These are phyloP conservation scores for Lagria hirta DNA, from an alignment of 2,888 invertebrate species.

Conservation along the genomic window DNA sequence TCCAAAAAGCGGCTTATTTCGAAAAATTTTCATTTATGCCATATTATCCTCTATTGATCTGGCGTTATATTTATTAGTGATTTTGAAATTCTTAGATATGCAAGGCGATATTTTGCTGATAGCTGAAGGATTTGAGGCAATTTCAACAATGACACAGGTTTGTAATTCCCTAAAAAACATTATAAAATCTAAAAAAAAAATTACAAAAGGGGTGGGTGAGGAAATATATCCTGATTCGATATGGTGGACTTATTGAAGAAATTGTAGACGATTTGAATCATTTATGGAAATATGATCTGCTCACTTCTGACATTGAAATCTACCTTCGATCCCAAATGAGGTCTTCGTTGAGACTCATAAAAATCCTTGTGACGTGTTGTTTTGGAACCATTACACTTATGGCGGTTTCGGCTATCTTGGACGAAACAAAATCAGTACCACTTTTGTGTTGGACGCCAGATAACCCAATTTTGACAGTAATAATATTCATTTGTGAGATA, in stretches of 20 bases:
- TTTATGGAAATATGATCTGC: constrained; percentile 6
- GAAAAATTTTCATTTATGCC: not conserved
- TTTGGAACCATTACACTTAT: constrained; percentile 2
- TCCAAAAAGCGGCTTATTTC: not conserved
- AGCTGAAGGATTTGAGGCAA: constrained; percentile 8
- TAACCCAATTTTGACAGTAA: not conserved
- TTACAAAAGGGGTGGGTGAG: too few species aligned
- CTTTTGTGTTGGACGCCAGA: constrained; percentile 5
- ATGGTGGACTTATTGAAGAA: constrained; percentile 6
- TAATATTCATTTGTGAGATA: constrained; percentile 5
- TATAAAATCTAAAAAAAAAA: too few species aligned
- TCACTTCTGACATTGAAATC: constrained; percentile 1
- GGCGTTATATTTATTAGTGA: constrained; percentile 1
- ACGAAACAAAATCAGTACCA: constrained; percentile 10
- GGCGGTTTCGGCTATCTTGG: not conserved
- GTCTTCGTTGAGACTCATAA: constrained; percentile 1
- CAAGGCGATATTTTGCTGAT: constrained; percentile 2
- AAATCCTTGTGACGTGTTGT: not conserved
- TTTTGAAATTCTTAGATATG: not conserved
- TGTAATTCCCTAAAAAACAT: too few species aligned
- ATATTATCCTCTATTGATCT: not conserved
- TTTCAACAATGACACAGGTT: constrained; percentile 10
- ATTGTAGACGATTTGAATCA: constrained; percentile 4
- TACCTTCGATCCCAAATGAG: constrained; percentile 3
- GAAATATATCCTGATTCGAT: constrained; percentile 4